These are phyloP conservation scores for Thera britannica DNA, from an alignment of 2,888 invertebrate species.

Conservation along the genomic window DNA sequence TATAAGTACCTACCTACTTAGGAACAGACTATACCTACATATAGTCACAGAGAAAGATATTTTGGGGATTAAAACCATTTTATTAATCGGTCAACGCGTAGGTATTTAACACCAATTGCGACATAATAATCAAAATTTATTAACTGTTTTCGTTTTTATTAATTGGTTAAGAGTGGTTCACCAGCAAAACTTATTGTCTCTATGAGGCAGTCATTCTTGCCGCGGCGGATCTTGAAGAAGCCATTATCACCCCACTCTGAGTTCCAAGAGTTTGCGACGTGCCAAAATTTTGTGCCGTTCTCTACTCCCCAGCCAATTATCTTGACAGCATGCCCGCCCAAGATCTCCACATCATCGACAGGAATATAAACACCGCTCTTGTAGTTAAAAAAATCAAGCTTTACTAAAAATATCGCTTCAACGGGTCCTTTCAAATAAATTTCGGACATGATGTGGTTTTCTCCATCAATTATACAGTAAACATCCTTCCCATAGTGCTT, in stretches of 20 bases:
- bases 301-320: slow-evolving; percentile 95
- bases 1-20: no score
- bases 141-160: background rate
- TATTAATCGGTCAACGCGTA: no score
- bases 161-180: slow-evolving; percentile 70
- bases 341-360: slow-evolving; percentile 86
- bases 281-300: slow-evolving; percentile 92
- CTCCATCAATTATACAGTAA: slow-evolving; percentile 85
- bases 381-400: slow-evolving; percentile 92
- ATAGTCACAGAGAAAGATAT: no score
- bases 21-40: no score
- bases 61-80: no score
- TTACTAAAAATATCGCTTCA: slow-evolving; percentile 94
- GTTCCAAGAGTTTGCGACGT: slow-evolving; percentile 97
- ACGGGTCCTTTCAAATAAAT: slow-evolving; percentile 95
- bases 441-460: slow-evolving; percentile 90
- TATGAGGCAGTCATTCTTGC: slow-evolving; percentile 90
- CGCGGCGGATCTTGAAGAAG: slow-evolving; percentile 94
- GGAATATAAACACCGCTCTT: slow-evolving; percentile 90
- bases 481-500: slow-evolving; percentile 89
- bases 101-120: no score
- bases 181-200: slow-evolving; percentile 89
- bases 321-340: slow-evolving; percentile 95
- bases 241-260: slow-evolving; percentile 95
- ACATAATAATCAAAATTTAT: background rate